Conservation (phyloP, 2,888 invertebrate genomes). For the Amiota communis region DNA sequence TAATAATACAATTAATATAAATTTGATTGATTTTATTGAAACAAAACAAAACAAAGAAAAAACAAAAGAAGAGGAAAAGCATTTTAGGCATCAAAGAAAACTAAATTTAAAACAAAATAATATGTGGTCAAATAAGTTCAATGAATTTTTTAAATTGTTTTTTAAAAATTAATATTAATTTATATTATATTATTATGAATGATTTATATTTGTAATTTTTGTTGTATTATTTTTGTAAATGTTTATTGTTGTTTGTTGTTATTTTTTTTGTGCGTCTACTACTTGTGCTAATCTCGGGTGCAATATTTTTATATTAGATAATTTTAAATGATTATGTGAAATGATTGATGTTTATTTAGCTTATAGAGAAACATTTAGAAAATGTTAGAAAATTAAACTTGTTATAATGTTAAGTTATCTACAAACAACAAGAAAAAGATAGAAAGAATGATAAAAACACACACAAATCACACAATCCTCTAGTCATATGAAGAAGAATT, state of each 20-base stretch:
- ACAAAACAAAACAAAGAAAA: no score
- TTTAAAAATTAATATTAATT: no score
- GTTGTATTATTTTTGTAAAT: constrained; percentile 6
- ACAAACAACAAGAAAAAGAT: constrained; percentile 19
- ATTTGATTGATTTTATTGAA: constrained; percentile 19
- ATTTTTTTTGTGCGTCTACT: not conserved
- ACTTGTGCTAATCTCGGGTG: not conserved
- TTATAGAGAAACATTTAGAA: not conserved
- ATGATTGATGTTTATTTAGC: not conserved
- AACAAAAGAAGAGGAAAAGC: not conserved
- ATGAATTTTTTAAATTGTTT: not conserved
- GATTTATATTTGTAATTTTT: not conserved
- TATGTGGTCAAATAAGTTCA: not conserved
- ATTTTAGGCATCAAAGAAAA: constrained; percentile 26
- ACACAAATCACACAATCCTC: constrained; percentile 22
- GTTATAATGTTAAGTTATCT: constrained; percentile 30
- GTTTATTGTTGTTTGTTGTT: not conserved
- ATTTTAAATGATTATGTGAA: not conserved
- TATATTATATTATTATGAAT: no score
- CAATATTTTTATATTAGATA: constrained; percentile 4
- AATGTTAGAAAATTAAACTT: no score
- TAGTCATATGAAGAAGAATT: constrained; percentile 23
- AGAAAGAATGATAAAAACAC: no score
- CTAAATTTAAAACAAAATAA: no score
- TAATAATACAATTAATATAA: no score